Percentiles rank a stretch among this genome's conserved stretches.
Evolutionary conservation across 2,888 invertebrate genomes (phyloP).

Genomic region (Achlya flavicornis): DNA sequence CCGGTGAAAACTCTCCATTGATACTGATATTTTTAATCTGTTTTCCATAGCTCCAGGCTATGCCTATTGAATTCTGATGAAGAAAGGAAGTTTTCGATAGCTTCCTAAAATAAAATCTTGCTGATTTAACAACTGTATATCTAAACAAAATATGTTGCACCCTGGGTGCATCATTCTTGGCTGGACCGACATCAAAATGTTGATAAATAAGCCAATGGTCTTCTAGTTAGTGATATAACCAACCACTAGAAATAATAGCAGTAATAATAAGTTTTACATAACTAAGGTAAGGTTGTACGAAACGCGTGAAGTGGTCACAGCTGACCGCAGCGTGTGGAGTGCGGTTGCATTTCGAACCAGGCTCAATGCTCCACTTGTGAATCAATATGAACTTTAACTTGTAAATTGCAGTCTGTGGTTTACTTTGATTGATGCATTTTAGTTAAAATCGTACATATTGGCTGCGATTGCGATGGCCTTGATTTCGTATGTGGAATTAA

Average conservation of each 20-base stretch:
- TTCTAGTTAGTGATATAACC: too few species aligned
- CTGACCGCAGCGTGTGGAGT: not conserved
- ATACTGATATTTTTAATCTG: constrained; percentile 1
- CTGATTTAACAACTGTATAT: too few species aligned
- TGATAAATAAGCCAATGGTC: too few species aligned
- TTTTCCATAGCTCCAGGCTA: not conserved
- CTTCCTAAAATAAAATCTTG: too few species aligned
- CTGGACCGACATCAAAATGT: too few species aligned
- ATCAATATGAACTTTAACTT: not conserved
- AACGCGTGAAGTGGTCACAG: not conserved
- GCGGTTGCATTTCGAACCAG: not conserved
- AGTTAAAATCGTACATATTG: not conserved
- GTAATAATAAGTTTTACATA: not conserved
- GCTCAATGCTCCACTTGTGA: not conserved
- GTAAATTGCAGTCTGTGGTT: not conserved
- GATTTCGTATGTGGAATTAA: too few species aligned
- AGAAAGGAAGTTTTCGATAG: too few species aligned
- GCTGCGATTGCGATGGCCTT: not conserved
- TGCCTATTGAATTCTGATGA: too few species aligned
- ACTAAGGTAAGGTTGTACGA: not conserved
- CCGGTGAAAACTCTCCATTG: not conserved
- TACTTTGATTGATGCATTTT: not conserved
- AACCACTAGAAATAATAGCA: too few species aligned
- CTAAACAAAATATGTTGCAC: too few species aligned
- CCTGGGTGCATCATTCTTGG: too few species aligned